Evolutionary conservation across 1,140 invertebrate genomes (phyloP), one percentile per base, ranked within the genome.

Genomic region (Limonius californicus): DNA sequence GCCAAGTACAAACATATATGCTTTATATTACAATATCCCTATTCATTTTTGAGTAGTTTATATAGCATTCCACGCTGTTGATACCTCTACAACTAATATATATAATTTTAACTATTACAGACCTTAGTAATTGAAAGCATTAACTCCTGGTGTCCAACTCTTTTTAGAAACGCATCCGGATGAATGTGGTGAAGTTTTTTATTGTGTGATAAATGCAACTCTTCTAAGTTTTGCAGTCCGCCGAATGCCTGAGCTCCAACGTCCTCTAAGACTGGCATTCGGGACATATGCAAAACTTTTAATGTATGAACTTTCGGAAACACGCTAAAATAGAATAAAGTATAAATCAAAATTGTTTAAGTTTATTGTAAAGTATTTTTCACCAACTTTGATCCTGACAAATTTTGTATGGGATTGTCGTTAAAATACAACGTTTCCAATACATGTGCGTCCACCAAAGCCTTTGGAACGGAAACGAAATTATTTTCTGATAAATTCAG

Each of bases 401-500:
- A 69, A 47, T 74, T 72, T 9, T 72, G 69, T 43, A 91, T 84
- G 0, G 84, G 86, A 76, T 90, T 91, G 43, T 85, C 82, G 67
- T 89, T 84, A 4, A 92, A 68, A 27, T 81, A 81, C 0, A 92
- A 72, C n/a, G 74, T 81, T 23, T 84, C 73, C 32, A 92, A 72
- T 20, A 79, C 79, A 35, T 78, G 78, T 0, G 84, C 82, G 53
- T 84, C 80, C 1, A 78, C 75, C 0, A 92, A 68, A 14, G 82
- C 71, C 3, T 76, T 69, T 0, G 90, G 89, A 0, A 89, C 69
- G 9, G 75, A 70, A 0, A 69, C 72, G 4, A 93, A 82, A 6
- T 79, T 62, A 75, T 93, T 93, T 57, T 84, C 82, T n/a, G 83
- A 83, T 23, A 91, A 71, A 70, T 88, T 80, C 16, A 93, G 71